These are phyloP conservation scores for Arenaria interpres DNA, from an alignment of 2,113 vertebrate species.

Conservation along the genomic window DNA sequence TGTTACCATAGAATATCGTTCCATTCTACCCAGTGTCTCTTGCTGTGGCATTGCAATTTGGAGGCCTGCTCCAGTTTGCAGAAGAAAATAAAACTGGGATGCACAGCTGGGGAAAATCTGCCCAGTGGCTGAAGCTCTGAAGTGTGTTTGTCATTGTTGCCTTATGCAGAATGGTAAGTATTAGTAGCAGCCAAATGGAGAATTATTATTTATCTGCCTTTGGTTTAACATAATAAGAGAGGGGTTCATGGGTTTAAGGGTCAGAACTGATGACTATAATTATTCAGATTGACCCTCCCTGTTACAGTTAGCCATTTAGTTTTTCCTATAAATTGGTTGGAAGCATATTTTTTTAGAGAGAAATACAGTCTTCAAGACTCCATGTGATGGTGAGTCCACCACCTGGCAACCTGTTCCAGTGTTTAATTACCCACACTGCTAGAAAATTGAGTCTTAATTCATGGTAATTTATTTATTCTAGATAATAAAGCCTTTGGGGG, in stretches of 20 bases:
- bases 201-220: neutral
- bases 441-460: constrained; percentile 32
- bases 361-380: neutral
- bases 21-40: neutral
- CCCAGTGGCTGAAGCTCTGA: neutral
- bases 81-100: neutral
- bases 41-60: neutral
- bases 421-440: constrained; percentile 24
- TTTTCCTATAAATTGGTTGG: neutral
- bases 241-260: neutral
- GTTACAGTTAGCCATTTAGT: neutral
- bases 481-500: constrained; percentile 41
- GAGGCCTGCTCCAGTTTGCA: neutral
- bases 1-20: neutral
- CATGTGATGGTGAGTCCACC: neutral
- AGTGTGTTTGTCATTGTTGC: neutral
- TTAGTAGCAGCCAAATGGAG: neutral
- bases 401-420: constrained; percentile 8
- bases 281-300: neutral
- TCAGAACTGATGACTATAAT: neutral
- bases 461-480: constrained; percentile 51
- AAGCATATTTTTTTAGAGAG: neutral
- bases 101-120: neutral
- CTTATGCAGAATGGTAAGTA: neutral
- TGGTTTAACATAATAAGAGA: neutral